phyloP scores from a whole-genome alignment of 2,888 invertebrate genomes.

The Mesorhabditis belari region DNA sequence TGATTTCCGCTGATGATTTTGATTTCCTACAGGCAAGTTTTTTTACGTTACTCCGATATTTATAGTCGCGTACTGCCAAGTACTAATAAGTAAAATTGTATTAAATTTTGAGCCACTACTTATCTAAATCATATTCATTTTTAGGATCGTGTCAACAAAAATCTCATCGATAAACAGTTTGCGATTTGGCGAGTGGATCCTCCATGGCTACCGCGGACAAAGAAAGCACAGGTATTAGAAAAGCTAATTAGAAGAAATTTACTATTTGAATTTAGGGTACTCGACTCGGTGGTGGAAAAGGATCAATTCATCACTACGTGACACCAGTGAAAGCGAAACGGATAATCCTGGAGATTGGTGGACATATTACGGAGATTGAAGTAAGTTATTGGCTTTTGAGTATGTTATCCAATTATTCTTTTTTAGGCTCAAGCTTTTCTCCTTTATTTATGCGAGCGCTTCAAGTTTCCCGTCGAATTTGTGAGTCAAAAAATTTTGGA shows the following conservation, averaged over 20 bases:
- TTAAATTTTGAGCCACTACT: too few relatives aligned
- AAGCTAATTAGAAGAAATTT: background rate
- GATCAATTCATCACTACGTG: conserved; percentile 84
- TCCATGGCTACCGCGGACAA: conserved; percentile 90
- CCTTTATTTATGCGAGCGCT: conserved; percentile 68
- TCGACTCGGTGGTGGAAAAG: conserved; percentile 73
- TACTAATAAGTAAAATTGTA: conserved; percentile 2
- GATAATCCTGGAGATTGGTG: conserved; percentile 86
- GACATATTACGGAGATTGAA: conserved; percentile 72
- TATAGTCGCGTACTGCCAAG: conserved; percentile 3
- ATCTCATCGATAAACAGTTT: conserved; percentile 74
- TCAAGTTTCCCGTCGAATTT: conserved; percentile 81
- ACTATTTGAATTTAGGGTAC: conserved; percentile 59
- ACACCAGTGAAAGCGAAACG: conserved; percentile 84
- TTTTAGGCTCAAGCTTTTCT: conserved; percentile 51
- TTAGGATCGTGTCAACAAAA: conserved; percentile 68
- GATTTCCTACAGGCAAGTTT: conserved; percentile 33
- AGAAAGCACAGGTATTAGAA: conserved; percentile 59
- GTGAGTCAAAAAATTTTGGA: conserved; percentile 74
- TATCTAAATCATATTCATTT: conserved; percentile 13
- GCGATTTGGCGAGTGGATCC: conserved; percentile 87
- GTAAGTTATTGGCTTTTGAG: conserved; percentile 42
- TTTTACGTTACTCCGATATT: conserved; percentile 2
- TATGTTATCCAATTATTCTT: too few relatives aligned
- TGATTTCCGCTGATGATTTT: conserved; percentile 42